Conservation (phyloP, 1,140 invertebrate species). For the Pseudomyrmex gracilis region DNA sequence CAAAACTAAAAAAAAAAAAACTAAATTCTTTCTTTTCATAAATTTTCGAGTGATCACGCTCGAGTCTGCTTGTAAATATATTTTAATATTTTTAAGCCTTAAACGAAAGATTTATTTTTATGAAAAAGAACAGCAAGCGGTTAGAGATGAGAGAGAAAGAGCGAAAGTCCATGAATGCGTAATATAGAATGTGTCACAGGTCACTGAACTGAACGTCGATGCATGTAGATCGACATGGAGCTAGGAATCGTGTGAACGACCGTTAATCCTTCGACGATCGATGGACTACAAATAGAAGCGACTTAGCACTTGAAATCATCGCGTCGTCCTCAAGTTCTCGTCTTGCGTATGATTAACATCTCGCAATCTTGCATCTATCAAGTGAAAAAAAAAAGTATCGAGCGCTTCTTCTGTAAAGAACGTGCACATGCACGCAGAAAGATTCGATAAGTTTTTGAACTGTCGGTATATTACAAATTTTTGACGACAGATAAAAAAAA, state of each 20-base stretch:
- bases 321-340: background rate
- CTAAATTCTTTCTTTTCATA: no score
- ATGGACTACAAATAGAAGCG: slow-evolving; percentile 23
- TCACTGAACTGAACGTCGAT: slow-evolving; percentile 29
- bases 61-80: background rate
- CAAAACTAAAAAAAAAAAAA: no score
- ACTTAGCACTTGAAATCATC: slow-evolving; percentile 42
- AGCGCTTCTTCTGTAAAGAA: slow-evolving; percentile 8
- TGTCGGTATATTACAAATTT: no score
- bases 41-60: no score
- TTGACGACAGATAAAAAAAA: no score
- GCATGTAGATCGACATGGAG: slow-evolving; percentile 8
- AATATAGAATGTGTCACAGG: slow-evolving; percentile 1
- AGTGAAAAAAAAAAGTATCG: slow-evolving; percentile 1
- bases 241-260: slow-evolving; percentile 19
- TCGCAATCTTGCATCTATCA: slow-evolving; percentile 19
- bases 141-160: background rate
- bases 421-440: no score
- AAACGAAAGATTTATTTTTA: slow-evolving; percentile 17
- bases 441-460: no score
- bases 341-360: slow-evolving; percentile 1
- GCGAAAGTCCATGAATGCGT: slow-evolving; percentile 26
- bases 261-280: slow-evolving; percentile 34
- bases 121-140: slow-evolving; percentile 4
- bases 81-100: slow-evolving; percentile 40